Evolutionary conservation across 2,797 vertebrate genomes (phyloP), one percentile per base, ranked within the genome.

Genomic region (Ateles fusciceps): DNA sequence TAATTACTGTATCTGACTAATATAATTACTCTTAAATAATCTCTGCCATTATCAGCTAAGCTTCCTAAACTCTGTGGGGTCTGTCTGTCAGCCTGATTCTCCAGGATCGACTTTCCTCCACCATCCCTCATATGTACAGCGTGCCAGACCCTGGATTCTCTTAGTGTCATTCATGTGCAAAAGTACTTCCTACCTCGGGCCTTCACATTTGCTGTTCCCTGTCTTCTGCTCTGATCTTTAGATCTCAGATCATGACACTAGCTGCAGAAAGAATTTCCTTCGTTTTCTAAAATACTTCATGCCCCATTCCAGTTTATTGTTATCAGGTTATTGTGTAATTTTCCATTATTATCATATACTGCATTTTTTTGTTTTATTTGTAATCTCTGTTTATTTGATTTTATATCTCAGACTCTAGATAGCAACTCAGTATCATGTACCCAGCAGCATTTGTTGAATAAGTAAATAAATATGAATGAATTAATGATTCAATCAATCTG

Each of bases 1-100:
- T 98, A 98, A 98, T 97, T 95, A 97, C 92, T 91, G 44, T 93
- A 68, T 97, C 92, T 96, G 76, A 98, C 92, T 97, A 91, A 94
- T 52, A 42, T 96, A 97, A 97, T 96, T 97, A 96, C 71, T 96
- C 79, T 95, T 94, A 91, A 96, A 88, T 91, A 84, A 93, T 97
- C 59, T 91, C 94, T 97, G 9, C 93, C 93, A 94, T 96, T 95
- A 89, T 95, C 44, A 68, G 55, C 89, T 87, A 50, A 89, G 83
- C 52, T 85, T 28, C 44, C 3, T n/a, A 64, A 86, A 15, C 48
- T 85, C 72, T 30, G 15, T 57, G 48, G 36, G 59, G n/a, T 84
- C 44, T 33, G 30, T 83, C 30, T 33, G 30, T 83, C 30, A 19
- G 44, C 64, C 68, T 52, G 21, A 52, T 28, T 96, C 14, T 85